Conservation (phyloP, 2,888 invertebrate species). For the Malacosoma neustria region DNA sequence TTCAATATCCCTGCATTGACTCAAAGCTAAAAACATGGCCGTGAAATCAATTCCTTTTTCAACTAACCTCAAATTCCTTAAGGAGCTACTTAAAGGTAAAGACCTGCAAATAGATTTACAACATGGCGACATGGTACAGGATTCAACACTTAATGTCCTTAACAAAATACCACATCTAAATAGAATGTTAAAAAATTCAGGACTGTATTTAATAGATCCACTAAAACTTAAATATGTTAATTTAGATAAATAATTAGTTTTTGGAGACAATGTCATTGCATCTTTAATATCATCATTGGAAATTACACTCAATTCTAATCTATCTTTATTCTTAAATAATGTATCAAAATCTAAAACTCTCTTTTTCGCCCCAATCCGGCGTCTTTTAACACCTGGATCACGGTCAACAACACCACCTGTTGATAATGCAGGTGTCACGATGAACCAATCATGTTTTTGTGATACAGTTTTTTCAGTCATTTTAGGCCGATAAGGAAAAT, state of each 20-base stretch:
- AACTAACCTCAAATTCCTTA: conserved; percentile 45
- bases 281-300: conserved; percentile 24
- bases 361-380: conserved; percentile 24
- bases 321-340: conserved; percentile 27
- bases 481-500: conserved; percentile 27
- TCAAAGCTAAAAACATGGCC: conserved; percentile 33
- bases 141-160: conserved; percentile 38
- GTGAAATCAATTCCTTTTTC: conserved; percentile 38
- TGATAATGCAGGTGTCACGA: conserved; percentile 16
- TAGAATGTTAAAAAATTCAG: conserved; percentile 44
- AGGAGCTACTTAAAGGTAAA: conserved; percentile 27
- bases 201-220: conserved; percentile 30
- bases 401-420: conserved; percentile 4
- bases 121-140: conserved; percentile 23
- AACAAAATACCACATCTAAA: conserved; percentile 40
- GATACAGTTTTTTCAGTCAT: conserved; percentile 14
- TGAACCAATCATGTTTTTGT: conserved; percentile 30
- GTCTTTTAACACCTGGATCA: conserved; percentile 21
- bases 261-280: conserved; percentile 26
- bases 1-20: conserved; percentile 41
- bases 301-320: conserved; percentile 27
- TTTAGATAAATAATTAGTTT: conserved; percentile 37
- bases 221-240: conserved; percentile 44
- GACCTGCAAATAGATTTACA: conserved; percentile 25
- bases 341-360: conserved; percentile 38